Percentiles rank a stretch among this genome's conserved stretches.
These are phyloP conservation scores for Nineta flava DNA, from an alignment of 2,888 invertebrate genomes.

Conservation along the genomic window DNA sequence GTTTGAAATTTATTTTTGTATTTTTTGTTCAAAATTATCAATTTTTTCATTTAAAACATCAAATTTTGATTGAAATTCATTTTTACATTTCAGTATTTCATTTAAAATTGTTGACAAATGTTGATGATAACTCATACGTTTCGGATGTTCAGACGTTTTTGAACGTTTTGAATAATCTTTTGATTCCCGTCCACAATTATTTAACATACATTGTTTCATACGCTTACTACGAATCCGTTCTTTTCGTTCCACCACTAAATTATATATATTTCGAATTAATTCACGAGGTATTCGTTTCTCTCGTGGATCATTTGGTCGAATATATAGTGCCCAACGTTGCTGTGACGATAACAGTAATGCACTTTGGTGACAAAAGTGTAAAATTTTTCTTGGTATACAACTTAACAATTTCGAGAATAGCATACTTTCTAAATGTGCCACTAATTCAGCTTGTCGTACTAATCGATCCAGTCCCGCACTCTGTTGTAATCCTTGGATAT, in stretches of 20 bases:
- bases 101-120: too few species aligned
- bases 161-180: too few species aligned
- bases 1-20: too few species aligned
- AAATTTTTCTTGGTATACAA: constrained; percentile 36
- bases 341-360: constrained; percentile 62
- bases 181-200: too few species aligned
- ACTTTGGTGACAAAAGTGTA: constrained; percentile 49
- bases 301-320: constrained; percentile 69
- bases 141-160: too few species aligned
- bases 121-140: too few species aligned
- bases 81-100: too few species aligned
- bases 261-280: constrained; percentile 54
- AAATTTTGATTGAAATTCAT: too few species aligned
- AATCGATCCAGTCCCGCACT: constrained; percentile 66
- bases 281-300: constrained; percentile 65
- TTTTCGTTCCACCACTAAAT: constrained; percentile 54
- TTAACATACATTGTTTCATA: constrained; percentile 23
- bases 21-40: too few species aligned
- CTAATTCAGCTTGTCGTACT: constrained; percentile 65
- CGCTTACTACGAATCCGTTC: constrained; percentile 38
- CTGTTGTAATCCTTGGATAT: constrained; percentile 65
- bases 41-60: too few species aligned
- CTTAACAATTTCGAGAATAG: constrained; percentile 60
- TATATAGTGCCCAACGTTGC: constrained; percentile 53
- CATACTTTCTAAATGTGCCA: constrained; percentile 69